Conservation (phyloP, 2,113 vertebrate species). For the Gymnarchus niloticus region DNA sequence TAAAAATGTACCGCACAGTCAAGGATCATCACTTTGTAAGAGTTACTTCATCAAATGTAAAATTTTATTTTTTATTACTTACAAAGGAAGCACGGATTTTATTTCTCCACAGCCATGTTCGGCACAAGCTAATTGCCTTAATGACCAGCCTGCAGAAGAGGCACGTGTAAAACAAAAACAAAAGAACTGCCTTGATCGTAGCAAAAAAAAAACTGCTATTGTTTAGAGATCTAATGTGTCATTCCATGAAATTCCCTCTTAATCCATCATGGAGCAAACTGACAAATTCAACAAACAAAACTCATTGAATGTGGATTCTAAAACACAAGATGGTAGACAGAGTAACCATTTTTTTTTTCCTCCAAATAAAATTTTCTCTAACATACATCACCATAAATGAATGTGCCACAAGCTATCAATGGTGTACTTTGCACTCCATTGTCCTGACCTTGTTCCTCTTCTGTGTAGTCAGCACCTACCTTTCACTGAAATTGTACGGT, state of each 20-base stretch:
- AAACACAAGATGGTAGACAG: neutral
- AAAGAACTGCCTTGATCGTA: constrained; percentile 12
- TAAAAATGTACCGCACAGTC: neutral
- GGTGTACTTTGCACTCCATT: neutral
- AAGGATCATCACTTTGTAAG: constrained; percentile 1
- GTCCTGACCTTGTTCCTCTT: neutral
- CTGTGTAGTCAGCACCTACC: neutral
- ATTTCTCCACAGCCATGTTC: neutral
- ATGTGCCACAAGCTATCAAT: neutral
- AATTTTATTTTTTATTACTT: constrained; percentile 1
- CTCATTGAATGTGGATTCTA: neutral
- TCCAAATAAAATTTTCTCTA: neutral
- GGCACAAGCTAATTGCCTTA: neutral
- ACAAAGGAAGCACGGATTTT: constrained; percentile 7
- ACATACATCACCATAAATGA: neutral
- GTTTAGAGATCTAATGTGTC: neutral
- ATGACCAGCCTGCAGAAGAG: neutral
- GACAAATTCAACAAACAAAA: neutral
- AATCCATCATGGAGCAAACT: neutral
- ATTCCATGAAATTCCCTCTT: neutral
- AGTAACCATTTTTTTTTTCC: neutral
- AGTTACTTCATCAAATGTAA: neutral
- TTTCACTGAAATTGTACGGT: neutral
- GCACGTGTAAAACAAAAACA: neutral
- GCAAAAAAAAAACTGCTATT: neutral